Evolutionary conservation across 2,888 invertebrate genomes (phyloP).

Genomic region (Mythimna pallens): DNA sequence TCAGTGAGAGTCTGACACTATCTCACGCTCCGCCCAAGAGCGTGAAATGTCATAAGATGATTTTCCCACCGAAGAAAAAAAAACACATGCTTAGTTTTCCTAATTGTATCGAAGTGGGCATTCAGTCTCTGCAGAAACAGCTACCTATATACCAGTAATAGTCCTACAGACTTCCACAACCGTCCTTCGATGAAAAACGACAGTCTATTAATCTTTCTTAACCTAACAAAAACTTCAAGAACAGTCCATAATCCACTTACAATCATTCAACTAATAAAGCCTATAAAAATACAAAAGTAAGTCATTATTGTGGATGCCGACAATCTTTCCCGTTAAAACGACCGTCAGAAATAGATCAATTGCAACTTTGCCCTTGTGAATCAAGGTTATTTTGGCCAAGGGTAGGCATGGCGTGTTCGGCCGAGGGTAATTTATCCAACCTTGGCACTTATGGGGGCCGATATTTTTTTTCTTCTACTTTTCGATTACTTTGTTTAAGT

Average conservation of each 20-base stretch:
- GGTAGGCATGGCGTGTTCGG: conserved; percentile 70
- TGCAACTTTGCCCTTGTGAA: conserved; percentile 42
- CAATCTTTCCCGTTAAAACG: conserved; percentile 46
- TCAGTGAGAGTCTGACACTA: too few relatives aligned
- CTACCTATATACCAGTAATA: too few relatives aligned
- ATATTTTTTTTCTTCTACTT: conserved; percentile 48
- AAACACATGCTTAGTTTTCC: too few relatives aligned
- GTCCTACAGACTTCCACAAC: background rate
- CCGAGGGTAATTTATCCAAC: conserved; percentile 62
- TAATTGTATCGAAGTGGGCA: too few relatives aligned
- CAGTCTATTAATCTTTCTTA: background rate
- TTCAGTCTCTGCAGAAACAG: too few relatives aligned
- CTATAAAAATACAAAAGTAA: conserved; percentile 33
- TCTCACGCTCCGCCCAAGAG: too few relatives aligned
- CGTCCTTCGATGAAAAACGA: background rate
- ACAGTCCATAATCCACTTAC: background rate
- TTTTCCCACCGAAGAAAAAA: too few relatives aligned
- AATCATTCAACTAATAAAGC: conserved; percentile 1
- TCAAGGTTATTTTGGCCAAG: conserved; percentile 66
- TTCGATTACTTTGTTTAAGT: conserved; percentile 44
- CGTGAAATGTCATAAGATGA: too few relatives aligned
- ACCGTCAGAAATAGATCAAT: conserved; percentile 64
- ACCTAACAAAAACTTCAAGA: background rate
- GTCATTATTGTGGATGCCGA: conserved; percentile 30
- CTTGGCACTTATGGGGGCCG: conserved; percentile 63